Percentiles rank a stretch among this genome's conserved stretches.
Evolutionary conservation across 2,113 vertebrate genomes (phyloP).

Genomic region (Anguilla japonica): DNA sequence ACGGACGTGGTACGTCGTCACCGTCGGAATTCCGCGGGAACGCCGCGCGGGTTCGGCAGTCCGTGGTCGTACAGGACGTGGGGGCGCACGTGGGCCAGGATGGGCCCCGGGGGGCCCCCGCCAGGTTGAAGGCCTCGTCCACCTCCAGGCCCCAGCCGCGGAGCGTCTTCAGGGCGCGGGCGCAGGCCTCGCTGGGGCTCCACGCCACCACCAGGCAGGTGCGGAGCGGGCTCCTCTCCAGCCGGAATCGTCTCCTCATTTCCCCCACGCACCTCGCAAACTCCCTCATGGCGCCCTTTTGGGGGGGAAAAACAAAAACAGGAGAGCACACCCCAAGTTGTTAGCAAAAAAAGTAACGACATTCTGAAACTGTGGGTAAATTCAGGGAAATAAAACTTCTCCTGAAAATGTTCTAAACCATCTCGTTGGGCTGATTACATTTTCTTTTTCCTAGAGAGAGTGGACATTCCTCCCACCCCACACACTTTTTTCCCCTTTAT

Average conservation of each 20-base stretch:
- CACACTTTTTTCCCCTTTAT: no score
- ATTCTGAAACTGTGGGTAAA: neutral
- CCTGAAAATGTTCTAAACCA: neutral
- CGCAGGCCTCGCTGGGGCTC: slow-evolving; percentile 60
- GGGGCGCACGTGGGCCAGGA: slow-evolving; percentile 65
- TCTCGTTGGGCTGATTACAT: neutral
- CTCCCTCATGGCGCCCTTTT: slow-evolving; percentile 63
- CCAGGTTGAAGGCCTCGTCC: slow-evolving; percentile 69
- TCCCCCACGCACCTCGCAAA: slow-evolving; percentile 68
- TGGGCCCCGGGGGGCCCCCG: slow-evolving; percentile 63
- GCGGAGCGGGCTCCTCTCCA: slow-evolving; percentile 58
- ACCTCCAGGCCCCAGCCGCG: slow-evolving; percentile 63
- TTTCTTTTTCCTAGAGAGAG: no score
- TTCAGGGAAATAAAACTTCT: neutral
- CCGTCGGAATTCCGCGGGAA: neutral
- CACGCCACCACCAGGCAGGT: slow-evolving; percentile 62
- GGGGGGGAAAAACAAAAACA: neutral
- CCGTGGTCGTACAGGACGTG: slow-evolving; percentile 68
- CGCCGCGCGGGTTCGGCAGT: slow-evolving; percentile 52
- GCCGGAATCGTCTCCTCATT: slow-evolving; percentile 62
- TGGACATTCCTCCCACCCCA: no score
- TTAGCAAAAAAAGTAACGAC: neutral
- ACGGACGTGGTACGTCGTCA: neutral
- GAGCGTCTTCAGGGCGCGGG: slow-evolving; percentile 60
- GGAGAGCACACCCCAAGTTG: neutral